Evolutionary conservation across 2,888 invertebrate genomes (phyloP).

Genomic region (Drosophila nr. perissopoda): DNA sequence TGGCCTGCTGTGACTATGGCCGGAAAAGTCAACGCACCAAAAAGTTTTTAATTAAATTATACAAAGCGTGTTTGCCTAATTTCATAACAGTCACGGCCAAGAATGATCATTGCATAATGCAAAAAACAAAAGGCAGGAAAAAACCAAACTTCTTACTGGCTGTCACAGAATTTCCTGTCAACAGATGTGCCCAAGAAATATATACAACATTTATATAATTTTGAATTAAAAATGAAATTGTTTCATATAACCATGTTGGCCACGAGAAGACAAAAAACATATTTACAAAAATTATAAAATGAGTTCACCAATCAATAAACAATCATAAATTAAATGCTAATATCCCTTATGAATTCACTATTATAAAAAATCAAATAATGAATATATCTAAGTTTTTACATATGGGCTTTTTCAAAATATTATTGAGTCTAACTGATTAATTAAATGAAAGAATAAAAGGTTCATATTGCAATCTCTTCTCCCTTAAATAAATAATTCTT

Average conservation of each 20-base stretch:
- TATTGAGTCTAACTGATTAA: background rate
- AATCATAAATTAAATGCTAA: background rate
- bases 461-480: background rate
- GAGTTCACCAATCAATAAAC: background rate
- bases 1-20: slow-evolving; percentile 61
- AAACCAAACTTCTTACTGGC: slow-evolving; percentile 1
- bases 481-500: background rate
- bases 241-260: background rate
- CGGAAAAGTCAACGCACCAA: slow-evolving; percentile 58
- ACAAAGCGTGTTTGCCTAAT: slow-evolving; percentile 65
- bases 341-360: background rate
- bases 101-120: slow-evolving; percentile 5
- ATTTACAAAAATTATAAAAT: background rate
- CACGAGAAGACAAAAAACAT: background rate
- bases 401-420: too few species aligned
- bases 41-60: slow-evolving; percentile 78
- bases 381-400: background rate
- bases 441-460: background rate
- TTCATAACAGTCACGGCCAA: slow-evolving; percentile 37
- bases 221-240: slow-evolving; percentile 4
- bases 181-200: background rate
- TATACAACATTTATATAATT: background rate
- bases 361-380: background rate
- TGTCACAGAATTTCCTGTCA: background rate
- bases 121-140: background rate